These are phyloP conservation scores for Macaria notata DNA, from an alignment of 2,888 invertebrate genomes.

Conservation along the genomic window DNA sequence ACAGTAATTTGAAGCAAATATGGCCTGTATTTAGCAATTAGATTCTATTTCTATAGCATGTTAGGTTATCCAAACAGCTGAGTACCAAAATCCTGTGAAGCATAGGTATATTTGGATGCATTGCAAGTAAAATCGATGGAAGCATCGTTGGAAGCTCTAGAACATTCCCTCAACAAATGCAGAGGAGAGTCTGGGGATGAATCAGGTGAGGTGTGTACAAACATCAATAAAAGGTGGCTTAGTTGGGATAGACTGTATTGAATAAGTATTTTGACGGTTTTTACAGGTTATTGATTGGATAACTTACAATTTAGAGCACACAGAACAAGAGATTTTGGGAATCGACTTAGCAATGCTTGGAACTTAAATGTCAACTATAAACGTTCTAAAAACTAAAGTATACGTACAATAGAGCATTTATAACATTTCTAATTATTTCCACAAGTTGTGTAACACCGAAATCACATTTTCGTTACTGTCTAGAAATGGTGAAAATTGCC, in stretches of 20 bases:
- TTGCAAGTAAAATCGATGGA: slow-evolving; percentile 19
- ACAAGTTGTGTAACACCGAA: slow-evolving; percentile 31
- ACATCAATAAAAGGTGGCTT: slow-evolving; percentile 24
- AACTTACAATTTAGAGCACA: slow-evolving; percentile 9
- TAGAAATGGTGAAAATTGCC: slow-evolving; percentile 62
- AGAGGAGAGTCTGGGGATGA: slow-evolving; percentile 14
- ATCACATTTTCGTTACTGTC: slow-evolving; percentile 41
- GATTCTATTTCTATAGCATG: too few relatives aligned
- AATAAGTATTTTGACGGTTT: slow-evolving; percentile 11
- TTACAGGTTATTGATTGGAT: slow-evolving; percentile 7
- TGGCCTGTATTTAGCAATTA: too few relatives aligned
- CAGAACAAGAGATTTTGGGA: slow-evolving; percentile 15
- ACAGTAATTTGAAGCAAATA: too few relatives aligned
- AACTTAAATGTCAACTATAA: slow-evolving; percentile 14
- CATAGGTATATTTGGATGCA: background rate
- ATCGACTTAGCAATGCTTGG: slow-evolving; percentile 14
- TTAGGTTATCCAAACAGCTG: too few relatives aligned
- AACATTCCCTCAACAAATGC: slow-evolving; percentile 52
- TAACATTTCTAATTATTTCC: slow-evolving; percentile 15
- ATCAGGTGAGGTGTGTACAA: slow-evolving; percentile 20
- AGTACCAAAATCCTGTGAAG: too few relatives aligned
- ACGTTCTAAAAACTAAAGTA: slow-evolving; percentile 9
- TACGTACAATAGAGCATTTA: slow-evolving; percentile 4
- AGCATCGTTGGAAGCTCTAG: slow-evolving; percentile 51
- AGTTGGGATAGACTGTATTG: slow-evolving; percentile 16